These are phyloP conservation scores for Atlantisia rogersi DNA, from an alignment of 2,113 vertebrate genomes.

Conservation along the genomic window DNA sequence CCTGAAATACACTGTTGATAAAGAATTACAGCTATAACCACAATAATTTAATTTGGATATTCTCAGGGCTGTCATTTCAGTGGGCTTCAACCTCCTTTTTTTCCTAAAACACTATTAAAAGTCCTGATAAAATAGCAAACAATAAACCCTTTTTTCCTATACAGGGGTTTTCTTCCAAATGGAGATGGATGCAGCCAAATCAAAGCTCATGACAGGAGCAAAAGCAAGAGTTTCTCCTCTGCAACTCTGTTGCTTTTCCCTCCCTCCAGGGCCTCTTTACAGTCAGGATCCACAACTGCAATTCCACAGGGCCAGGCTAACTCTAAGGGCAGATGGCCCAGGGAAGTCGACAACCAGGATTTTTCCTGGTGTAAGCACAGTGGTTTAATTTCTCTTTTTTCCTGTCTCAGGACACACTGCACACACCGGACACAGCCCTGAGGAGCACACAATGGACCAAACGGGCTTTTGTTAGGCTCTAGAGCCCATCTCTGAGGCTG, in stretches of 20 bases:
- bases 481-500: neutral
- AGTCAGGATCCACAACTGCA: rapidly evolving
- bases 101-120: neutral
- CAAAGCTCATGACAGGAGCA: neutral
- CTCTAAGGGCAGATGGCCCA: neutral
- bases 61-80: neutral
- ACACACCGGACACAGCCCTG: neutral
- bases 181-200: neutral
- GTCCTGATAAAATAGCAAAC: neutral
- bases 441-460: neutral
- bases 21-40: neutral
- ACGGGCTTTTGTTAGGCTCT: neutral
- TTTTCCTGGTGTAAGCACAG: neutral
- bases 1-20: neutral
- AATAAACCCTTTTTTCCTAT: neutral
- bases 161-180: neutral
- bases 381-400: neutral
- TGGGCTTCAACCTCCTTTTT: neutral
- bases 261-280: neutral
- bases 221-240: neutral
- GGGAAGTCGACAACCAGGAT: neutral
- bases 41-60: neutral
- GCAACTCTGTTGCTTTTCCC: neutral
- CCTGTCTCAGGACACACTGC: rapidly evolving
- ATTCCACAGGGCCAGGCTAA: neutral